These are phyloP conservation scores for Caenorhabditis afra DNA, from an alignment of 2,888 invertebrate genomes.

Conservation along the genomic window DNA sequence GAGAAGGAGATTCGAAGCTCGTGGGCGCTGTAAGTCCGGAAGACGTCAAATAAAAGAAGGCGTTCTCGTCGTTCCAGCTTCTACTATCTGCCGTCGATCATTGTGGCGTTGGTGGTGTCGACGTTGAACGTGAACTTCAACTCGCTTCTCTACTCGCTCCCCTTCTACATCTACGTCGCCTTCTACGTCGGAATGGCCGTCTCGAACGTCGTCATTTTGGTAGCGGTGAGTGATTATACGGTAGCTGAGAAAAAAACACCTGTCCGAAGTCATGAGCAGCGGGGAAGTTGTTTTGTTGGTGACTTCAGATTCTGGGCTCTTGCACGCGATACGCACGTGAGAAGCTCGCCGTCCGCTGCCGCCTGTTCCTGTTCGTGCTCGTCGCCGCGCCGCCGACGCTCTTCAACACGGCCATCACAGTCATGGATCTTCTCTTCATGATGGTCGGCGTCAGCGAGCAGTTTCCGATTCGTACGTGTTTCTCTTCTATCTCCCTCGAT, in stretches of 20 bases:
- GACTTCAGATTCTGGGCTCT: constrained; percentile 21
- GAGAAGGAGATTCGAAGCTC: constrained; percentile 29
- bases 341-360: constrained; percentile 33
- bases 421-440: constrained; percentile 54
- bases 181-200: constrained; percentile 37
- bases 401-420: constrained; percentile 50
- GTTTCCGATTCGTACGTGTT: constrained; percentile 48
- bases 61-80: constrained; percentile 18
- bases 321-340: constrained; percentile 25
- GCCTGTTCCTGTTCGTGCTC: constrained; percentile 38
- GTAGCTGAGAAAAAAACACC: neutral
- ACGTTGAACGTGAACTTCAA: constrained; percentile 49
- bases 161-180: constrained; percentile 45
- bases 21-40: constrained; percentile 38
- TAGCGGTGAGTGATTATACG: constrained; percentile 12
- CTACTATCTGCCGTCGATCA: constrained; percentile 30
- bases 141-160: constrained; percentile 33
- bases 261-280: too few relatives aligned
- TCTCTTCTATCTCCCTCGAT: too few relatives aligned
- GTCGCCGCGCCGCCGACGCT: constrained; percentile 36
- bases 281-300: neutral
- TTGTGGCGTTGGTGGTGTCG: constrained; percentile 25
- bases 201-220: constrained; percentile 29
- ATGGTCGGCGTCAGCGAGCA: constrained; percentile 40
- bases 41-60: neutral